Conservation (phyloP, 2,113 vertebrate genomes). For the Caranx ignobilis region DNA sequence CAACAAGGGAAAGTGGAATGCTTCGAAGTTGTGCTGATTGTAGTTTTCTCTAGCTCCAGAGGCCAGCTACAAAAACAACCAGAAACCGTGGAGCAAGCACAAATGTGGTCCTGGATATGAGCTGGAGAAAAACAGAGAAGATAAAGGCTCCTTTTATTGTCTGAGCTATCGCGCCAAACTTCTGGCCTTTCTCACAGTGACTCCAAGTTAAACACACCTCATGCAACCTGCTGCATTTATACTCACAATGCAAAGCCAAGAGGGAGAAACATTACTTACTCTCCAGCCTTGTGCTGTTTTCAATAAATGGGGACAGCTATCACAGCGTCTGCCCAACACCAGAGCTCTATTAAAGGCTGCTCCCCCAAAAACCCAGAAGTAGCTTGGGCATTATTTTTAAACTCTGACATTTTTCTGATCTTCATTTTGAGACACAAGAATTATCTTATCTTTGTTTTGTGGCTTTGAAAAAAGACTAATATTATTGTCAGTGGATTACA, state of each 20-base stretch:
- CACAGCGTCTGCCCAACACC: neutral
- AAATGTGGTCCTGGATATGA: conserved; percentile 45
- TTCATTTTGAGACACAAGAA: conserved; percentile 6
- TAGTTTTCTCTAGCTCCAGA: conserved; percentile 54
- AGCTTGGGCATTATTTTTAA: conserved; percentile 6
- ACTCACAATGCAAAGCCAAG: conserved; percentile 11
- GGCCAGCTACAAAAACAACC: conserved; percentile 55
- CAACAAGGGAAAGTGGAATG: conserved; percentile 23
- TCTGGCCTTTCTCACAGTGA: conserved; percentile 16
- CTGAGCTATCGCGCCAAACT: conserved; percentile 32
- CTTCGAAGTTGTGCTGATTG: conserved; percentile 61
- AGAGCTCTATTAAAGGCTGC: neutral
- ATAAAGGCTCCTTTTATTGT: conserved; percentile 45
- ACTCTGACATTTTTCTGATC: neutral
- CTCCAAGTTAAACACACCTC: conserved; percentile 58
- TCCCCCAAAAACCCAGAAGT: neutral
- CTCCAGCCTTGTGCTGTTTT: neutral
- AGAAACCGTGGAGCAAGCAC: conserved; percentile 20
- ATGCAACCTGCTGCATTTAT: conserved; percentile 30
- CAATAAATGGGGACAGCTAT: conserved; percentile 21
- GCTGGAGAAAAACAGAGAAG: conserved; percentile 55
- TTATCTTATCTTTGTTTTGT: conserved; percentile 10
- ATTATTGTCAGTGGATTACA: conserved; percentile 14
- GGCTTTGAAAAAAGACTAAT: conserved; percentile 25
- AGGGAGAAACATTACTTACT: conserved; percentile 3